A percentile compares a stretch with the other conserved stretches of the same genome.
phyloP scores from a whole-genome alignment of 2,888 invertebrate species.

The Acanthopleura granulata region DNA sequence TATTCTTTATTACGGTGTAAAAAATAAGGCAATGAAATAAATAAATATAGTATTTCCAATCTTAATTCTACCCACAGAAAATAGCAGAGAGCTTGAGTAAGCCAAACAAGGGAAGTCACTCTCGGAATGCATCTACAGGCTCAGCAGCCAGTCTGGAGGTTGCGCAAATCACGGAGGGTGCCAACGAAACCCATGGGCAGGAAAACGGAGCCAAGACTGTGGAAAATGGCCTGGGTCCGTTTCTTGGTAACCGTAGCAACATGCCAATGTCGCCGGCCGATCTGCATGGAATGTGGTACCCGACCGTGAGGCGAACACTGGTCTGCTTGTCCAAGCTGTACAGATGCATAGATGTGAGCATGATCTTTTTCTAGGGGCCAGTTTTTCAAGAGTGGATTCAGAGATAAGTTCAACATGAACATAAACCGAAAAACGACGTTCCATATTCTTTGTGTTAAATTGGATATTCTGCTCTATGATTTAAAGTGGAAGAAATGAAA shows the following conservation, averaged over 20 bases:
- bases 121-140: constrained; percentile 69
- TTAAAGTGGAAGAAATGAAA: too few species aligned
- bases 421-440: too few species aligned
- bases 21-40: too few species aligned
- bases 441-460: too few species aligned
- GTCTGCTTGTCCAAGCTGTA: constrained; percentile 93
- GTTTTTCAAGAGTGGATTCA: too few species aligned
- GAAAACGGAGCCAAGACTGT: constrained; percentile 5
- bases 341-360: constrained; percentile 83
- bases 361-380: neutral
- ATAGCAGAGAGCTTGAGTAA: constrained; percentile 69
- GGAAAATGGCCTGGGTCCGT: constrained; percentile 2
- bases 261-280: constrained; percentile 88
- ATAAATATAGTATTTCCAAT: too few species aligned
- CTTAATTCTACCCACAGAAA: constrained; percentile 54
- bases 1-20: too few species aligned
- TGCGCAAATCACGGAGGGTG: constrained; percentile 68
- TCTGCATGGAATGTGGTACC: constrained; percentile 99
- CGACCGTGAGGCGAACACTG: constrained; percentile 93
- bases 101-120: constrained; percentile 73
- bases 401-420: too few species aligned
- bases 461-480: too few species aligned
- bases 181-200: neutral
- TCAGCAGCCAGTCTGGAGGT: constrained; percentile 82
- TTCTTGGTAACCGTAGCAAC: constrained; percentile 37